Percentiles rank a stretch among this genome's conserved stretches.
Conservation (phyloP, 2,113 vertebrate genomes). For the Dicerorhinus sumatrensis region DNA sequence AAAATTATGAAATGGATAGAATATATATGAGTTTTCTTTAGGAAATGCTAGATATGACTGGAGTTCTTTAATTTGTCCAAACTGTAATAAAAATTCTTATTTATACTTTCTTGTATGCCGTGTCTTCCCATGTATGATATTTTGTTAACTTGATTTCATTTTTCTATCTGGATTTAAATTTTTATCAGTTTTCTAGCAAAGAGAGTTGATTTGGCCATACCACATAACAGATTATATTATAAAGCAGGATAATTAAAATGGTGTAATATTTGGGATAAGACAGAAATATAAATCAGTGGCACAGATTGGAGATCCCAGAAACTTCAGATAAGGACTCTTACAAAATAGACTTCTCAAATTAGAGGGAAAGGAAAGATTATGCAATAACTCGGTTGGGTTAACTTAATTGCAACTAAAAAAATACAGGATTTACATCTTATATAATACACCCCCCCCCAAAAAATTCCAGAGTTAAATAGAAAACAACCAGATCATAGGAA, state of each 20-base stretch:
- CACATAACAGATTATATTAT: background rate
- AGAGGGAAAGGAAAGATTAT: background rate
- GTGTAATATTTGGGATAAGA: background rate
- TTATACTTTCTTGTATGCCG: slow-evolving; percentile 10
- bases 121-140: background rate
- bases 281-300: background rate
- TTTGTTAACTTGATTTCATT: slow-evolving; percentile 41
- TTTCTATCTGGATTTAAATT: slow-evolving; percentile 49
- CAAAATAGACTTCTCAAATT: background rate
- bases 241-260: background rate
- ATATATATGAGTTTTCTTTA: slow-evolving; percentile 46
- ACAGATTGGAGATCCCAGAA: background rate
- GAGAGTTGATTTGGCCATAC: background rate
- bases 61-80: slow-evolving; percentile 41
- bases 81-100: slow-evolving; percentile 44
- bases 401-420: background rate
- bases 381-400: background rate
- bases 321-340: background rate
- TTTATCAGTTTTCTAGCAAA: slow-evolving; percentile 35
- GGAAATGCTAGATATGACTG: background rate
- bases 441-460: no score
- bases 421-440: background rate
- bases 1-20: slow-evolving; percentile 58
- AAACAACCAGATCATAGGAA: background rate
- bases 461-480: background rate